Base-by-base conservation (phyloP, 2,888 invertebrate genomes). In the Pachymerium ferrugineum region DNA sequence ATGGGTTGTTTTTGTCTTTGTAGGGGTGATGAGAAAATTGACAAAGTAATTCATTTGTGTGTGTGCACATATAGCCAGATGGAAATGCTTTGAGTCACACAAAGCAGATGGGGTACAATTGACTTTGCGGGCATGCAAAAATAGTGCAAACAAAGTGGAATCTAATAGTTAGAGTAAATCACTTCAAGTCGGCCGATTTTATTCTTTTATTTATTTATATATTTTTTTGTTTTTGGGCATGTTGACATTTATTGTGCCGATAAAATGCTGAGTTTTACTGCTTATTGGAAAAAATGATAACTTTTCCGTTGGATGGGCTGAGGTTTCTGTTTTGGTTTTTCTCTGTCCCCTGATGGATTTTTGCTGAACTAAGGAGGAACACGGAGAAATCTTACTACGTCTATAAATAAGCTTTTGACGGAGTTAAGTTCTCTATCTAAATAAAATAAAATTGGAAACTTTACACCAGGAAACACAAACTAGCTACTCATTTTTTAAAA, bases 51-150 rank as follows among this genome's bases (percentile, higher is more conserved):
- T 62, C 28, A 62, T 28, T 62, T 62, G 62, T 62, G 62, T 62
- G 62, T 25, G 62, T 22, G 28, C 62, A n/a, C n/a, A n/a, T n/a
- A n/a, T n/a, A 62, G 14, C 62, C 62, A 62, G 62, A 62, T 62
- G 62, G 62, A 62, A 62, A 62, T 62, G 62, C 22, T 28, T 62
- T 62, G 62, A 62, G 62, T 62, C 62, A 62, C 62, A 62, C 62
- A 28, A 62, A 62, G 28, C 62, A 62, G 62, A 62, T 62, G 62
- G 62, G 62, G 10, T 62, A 25, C 62, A 62, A 62, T 62, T 62
- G 62, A 62, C 12, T 28, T 62, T 62, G 62, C 28, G 62, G 25
- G 62, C 25, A 62, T 62, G 62, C 28, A 3, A n/a, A 62, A 62
- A 38, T 38, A 38, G 5, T 38, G 38, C 38, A 6, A n/a, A 14